Evolutionary conservation across 2,797 vertebrate genomes (phyloP).

Genomic region (Percopsis omiscomaycus): DNA sequence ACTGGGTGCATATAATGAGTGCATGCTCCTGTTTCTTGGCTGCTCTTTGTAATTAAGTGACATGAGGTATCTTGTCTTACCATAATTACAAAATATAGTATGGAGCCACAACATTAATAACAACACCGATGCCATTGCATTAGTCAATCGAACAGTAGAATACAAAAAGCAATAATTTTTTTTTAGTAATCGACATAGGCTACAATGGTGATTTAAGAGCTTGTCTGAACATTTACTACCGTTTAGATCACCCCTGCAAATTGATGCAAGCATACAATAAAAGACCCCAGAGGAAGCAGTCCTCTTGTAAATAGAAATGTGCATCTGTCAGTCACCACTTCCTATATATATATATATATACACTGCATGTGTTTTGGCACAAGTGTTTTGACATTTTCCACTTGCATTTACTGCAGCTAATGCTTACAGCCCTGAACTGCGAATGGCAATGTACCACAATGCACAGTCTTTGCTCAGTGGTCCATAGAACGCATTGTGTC

Average conservation of each 20-base stretch:
- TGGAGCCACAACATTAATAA: conserved; percentile 16
- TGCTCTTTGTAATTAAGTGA: conserved; percentile 13
- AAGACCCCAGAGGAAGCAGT: conserved; percentile 22
- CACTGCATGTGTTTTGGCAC: conserved; percentile 49
- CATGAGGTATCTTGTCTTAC: conserved; percentile 38
- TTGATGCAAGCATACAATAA: conserved; percentile 27
- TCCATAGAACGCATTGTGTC: conserved; percentile 16
- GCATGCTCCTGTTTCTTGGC: background rate
- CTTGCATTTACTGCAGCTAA: conserved; percentile 3
- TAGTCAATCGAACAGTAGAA: conserved; percentile 13
- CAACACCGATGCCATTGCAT: conserved; percentile 17
- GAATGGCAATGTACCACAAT: background rate
- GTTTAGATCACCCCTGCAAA: conserved; percentile 15
- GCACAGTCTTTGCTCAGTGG: conserved; percentile 1
- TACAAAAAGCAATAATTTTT: conserved; percentile 10
- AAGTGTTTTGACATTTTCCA: conserved; percentile 19
- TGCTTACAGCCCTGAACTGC: conserved; percentile 24
- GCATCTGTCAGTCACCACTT: conserved; percentile 14
- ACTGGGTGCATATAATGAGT: conserved; percentile 19
- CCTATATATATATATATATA: background rate
- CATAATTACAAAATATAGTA: conserved; percentile 17
- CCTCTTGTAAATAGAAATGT: conserved; percentile 38
- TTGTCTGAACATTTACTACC: conserved; percentile 25
- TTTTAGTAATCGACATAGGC: conserved; percentile 49
- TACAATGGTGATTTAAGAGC: conserved; percentile 65